These are phyloP conservation scores for Euclidia mi DNA, from an alignment of 2,888 invertebrate species.

Conservation along the genomic window DNA sequence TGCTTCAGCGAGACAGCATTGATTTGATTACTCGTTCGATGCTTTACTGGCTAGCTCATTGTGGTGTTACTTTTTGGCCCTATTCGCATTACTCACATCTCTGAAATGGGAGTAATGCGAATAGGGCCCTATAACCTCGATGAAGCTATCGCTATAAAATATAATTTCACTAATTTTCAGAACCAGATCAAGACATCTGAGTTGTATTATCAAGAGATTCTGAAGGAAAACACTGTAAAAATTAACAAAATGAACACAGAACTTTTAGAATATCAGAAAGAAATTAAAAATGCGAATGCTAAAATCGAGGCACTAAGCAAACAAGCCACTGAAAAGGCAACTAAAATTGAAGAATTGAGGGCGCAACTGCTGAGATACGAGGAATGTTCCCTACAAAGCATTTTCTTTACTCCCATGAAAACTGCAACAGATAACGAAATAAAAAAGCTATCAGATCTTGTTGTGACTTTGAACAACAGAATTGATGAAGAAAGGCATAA, in stretches of 20 bases:
- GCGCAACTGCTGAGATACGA: slow-evolving; percentile 82
- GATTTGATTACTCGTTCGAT: too few relatives aligned
- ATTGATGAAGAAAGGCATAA: slow-evolving; percentile 90
- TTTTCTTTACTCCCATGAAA: slow-evolving; percentile 87
- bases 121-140: not conserved
- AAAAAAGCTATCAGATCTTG: slow-evolving; percentile 89
- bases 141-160: not conserved
- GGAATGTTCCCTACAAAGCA: slow-evolving; percentile 84
- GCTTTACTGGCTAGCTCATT: too few relatives aligned
- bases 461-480: slow-evolving; percentile 89
- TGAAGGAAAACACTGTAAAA: slow-evolving; percentile 84
- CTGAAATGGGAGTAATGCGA: too few relatives aligned
- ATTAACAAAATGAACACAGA: slow-evolving; percentile 85
- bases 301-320: slow-evolving; percentile 86
- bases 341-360: slow-evolving; percentile 84
- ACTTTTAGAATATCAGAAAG: slow-evolving; percentile 78
- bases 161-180: slow-evolving; percentile 67
- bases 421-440: slow-evolving; percentile 91
- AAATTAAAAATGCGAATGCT: slow-evolving; percentile 83
- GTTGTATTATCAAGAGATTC: slow-evolving; percentile 83
- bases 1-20: too few relatives aligned
- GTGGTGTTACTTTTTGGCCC: too few relatives aligned
- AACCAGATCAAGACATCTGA: slow-evolving; percentile 85
- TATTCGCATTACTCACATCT: too few relatives aligned
- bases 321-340: slow-evolving; percentile 82